Conservation (phyloP, 2,797 vertebrate species). For the Parauchenoglanis punctatus region DNA sequence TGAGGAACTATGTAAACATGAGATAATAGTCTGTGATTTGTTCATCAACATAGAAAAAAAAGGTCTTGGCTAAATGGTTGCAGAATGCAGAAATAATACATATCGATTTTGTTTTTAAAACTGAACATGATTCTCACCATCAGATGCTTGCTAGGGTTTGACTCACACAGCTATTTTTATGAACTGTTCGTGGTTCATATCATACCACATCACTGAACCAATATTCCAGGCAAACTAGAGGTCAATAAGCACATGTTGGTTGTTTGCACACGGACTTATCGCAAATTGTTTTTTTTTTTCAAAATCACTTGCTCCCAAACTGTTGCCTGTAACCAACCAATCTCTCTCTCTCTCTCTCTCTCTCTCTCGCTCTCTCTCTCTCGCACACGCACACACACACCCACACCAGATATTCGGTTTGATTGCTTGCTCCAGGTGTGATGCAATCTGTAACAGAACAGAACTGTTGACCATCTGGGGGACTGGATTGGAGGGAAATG, state of each 20-base stretch:
- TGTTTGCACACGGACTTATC: background rate
- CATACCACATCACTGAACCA: background rate
- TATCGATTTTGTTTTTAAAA: background rate
- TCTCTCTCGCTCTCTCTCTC: background rate
- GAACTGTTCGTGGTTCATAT: background rate
- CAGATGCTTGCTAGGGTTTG: background rate
- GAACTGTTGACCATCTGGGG: constrained; percentile 6
- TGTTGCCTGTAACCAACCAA: background rate
- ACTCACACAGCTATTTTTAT: background rate
- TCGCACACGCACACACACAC: background rate
- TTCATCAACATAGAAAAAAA: background rate
- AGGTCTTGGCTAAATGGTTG: background rate
- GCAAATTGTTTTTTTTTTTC: background rate
- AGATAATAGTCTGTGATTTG: background rate
- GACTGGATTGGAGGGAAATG: background rate
- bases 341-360: background rate
- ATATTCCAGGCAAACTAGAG: background rate
- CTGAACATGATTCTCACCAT: background rate
- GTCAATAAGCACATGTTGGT: background rate
- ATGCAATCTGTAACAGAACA: constrained; percentile 18
- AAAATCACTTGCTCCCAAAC: background rate
- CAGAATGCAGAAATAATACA: background rate
- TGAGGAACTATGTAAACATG: background rate
- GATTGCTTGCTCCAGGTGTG: constrained; percentile 14
- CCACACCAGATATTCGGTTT: background rate